phyloP scores from a whole-genome alignment of 2,888 invertebrate genomes.

The Tridacna gigas region DNA sequence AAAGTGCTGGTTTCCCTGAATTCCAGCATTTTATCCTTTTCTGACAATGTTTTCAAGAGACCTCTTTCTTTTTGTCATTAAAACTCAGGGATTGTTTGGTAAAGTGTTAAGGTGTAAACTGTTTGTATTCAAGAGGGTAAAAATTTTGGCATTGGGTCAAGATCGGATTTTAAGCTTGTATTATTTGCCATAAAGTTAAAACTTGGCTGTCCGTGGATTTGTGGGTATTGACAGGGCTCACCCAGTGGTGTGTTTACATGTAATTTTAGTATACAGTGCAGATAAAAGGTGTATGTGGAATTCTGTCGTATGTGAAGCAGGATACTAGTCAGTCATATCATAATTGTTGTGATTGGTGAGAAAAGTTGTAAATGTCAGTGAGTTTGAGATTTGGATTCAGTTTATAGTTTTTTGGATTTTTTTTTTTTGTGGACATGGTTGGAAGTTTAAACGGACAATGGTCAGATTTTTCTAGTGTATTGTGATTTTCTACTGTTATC shows the following conservation, averaged over 20 bases:
- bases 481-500: too few relatives aligned
- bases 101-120: not conserved
- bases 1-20: not conserved
- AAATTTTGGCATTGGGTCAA: constrained; percentile 20
- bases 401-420: too few relatives aligned
- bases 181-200: constrained; percentile 20
- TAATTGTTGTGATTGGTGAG: constrained; percentile 9
- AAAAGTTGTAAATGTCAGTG: not conserved
- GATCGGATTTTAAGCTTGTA: constrained; percentile 21
- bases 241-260: constrained; percentile 12
- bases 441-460: too few relatives aligned
- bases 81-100: not conserved
- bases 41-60: not conserved
- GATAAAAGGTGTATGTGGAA: constrained; percentile 11
- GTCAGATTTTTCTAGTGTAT: too few relatives aligned
- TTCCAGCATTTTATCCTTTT: not conserved
- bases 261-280: not conserved
- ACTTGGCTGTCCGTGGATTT: constrained; percentile 9
- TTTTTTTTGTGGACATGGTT: too few relatives aligned
- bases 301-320: not conserved
- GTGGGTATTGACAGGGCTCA: not conserved
- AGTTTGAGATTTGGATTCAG: too few relatives aligned
- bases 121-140: not conserved
- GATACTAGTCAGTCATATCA: constrained; percentile 12
- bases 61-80: not conserved